phyloP scores from a whole-genome alignment of 2,113 vertebrate genomes.

The Takifugu bimaculatus region DNA sequence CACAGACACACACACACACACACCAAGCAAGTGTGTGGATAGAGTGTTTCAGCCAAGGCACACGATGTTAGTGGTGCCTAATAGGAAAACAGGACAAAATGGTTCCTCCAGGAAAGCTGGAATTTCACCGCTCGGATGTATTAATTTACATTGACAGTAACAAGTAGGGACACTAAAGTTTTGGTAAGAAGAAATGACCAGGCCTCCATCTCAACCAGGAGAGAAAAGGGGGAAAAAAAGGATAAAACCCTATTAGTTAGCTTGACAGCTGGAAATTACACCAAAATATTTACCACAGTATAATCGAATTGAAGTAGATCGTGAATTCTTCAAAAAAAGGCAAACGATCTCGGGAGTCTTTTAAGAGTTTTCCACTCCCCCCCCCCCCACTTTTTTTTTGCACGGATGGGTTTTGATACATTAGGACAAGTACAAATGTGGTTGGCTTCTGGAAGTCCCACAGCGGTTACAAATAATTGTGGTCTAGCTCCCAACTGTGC shows the following conservation, averaged over 20 bases:
- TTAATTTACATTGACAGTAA: conserved; percentile 8
- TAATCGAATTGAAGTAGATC: conserved; percentile 24
- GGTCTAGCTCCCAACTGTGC: conserved; percentile 49
- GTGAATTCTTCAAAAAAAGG: conserved; percentile 48
- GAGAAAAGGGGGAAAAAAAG: neutral
- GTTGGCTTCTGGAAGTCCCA: conserved; percentile 67
- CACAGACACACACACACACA: no score
- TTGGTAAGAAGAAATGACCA: neutral
- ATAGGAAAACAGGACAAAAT: conserved; percentile 19
- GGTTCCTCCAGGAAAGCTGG: conserved; percentile 18
- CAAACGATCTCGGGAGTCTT: conserved; percentile 56
- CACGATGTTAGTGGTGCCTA: conserved; percentile 28
- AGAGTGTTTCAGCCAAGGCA: conserved; percentile 33
- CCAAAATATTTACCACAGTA: conserved; percentile 21
- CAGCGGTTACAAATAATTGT: conserved; percentile 70
- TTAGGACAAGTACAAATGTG: conserved; percentile 71
- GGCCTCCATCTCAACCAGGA: neutral
- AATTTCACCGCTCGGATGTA: conserved; percentile 26
- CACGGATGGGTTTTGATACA: conserved; percentile 71
- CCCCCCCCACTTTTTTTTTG: conserved; percentile 24
- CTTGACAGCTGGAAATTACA: conserved; percentile 10
- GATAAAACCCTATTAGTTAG: neutral
- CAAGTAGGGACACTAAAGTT: neutral
- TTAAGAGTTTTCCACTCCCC: conserved; percentile 21
- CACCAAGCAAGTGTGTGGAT: neutral